Evolutionary conservation across 2,797 vertebrate genomes (phyloP), one percentile per base, ranked within the genome.

Genomic region (Hemitrygon akajei): DNA sequence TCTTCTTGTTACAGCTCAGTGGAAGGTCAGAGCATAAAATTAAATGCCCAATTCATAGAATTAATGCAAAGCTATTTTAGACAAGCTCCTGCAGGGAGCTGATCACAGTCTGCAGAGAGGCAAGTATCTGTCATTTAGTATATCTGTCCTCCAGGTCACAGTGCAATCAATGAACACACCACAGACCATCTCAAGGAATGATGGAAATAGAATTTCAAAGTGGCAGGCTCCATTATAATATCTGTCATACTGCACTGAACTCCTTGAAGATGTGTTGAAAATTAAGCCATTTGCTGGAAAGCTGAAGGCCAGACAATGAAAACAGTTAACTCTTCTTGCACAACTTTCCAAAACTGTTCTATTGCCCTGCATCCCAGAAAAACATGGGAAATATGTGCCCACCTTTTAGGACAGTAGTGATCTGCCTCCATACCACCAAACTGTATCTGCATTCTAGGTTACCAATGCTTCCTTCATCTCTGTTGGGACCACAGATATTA

Each of bases 221-320:
- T 76, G 91, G 47, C 69, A 92, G 69, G 91, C 69, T 75, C 69
- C 71, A 93, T 93, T 93, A 76, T 25, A 56, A 58, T 75, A 75
- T 93, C 71, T 93, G 37, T 75, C 91, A 76, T 2, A 47, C 37
- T 2, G 25, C 71, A 56, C 25, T 27, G 7, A 73, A 89, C n/a
- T 69, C 60, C 34, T 66, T 37, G 11, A 93, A 56, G 47, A 75
- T 93, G 47, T 12, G 2, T 56, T 75, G 22, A 30, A 40, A 75
- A 93, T 12, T 25, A 58, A 1, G 5, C 10, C 37, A 11, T 75
- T 71, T 18, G 3, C 91, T 56, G 66, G 37, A 56, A 40, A 71
- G 18, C 69, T 75, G 71, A 47, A 92, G 91, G 91, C 69, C 69
- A 56, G 69, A 7, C 22, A 73, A 73, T 71, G 73, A 71, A 18